Percentiles rank a stretch among this genome's conserved stretches.
Evolutionary conservation across 2,113 vertebrate genomes (phyloP).

Genomic region (Hippocampus barbouri): DNA sequence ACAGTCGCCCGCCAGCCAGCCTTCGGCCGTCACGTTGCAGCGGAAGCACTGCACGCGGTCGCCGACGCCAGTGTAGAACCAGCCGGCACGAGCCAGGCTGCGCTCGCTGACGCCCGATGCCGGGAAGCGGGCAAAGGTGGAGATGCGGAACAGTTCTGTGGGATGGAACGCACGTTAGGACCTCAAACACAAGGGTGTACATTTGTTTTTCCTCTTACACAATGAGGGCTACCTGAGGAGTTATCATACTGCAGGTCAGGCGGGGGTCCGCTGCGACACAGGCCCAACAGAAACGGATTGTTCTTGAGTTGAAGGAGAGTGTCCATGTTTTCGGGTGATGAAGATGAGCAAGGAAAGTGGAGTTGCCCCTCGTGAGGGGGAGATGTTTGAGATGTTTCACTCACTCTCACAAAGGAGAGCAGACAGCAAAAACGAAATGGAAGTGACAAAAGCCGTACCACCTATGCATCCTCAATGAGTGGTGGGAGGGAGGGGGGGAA

Average conservation of each 20-base stretch:
- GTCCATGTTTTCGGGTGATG: conserved; percentile 71
- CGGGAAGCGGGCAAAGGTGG: conserved; percentile 86
- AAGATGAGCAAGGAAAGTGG: conserved; percentile 40
- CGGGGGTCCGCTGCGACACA: conserved; percentile 73
- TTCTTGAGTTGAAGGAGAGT: conserved; percentile 75
- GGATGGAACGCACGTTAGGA: conserved; percentile 26
- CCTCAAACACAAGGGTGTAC: not conserved
- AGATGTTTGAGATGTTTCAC: conserved; percentile 77
- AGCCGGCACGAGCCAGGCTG: conserved; percentile 89
- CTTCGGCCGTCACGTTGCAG: conserved; percentile 85
- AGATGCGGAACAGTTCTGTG: conserved; percentile 89
- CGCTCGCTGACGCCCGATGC: conserved; percentile 77
- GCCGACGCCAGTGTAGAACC: conserved; percentile 87
- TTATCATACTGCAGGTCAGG: conserved; percentile 86
- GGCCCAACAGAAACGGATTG: conserved; percentile 71
- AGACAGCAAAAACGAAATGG: conserved; percentile 16
- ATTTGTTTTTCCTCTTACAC: not conserved
- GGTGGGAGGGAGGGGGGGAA: no score
- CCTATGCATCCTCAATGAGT: not conserved
- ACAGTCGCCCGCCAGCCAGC: conserved; percentile 88
- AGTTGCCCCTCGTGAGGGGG: conserved; percentile 73
- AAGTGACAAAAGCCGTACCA: not conserved
- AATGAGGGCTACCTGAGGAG: conserved; percentile 67
- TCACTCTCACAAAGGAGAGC: conserved; percentile 20
- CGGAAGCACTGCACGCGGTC: conserved; percentile 91